phyloP scores from a whole-genome alignment of 2,888 invertebrate species.

The Metopia argyrocephala region DNA sequence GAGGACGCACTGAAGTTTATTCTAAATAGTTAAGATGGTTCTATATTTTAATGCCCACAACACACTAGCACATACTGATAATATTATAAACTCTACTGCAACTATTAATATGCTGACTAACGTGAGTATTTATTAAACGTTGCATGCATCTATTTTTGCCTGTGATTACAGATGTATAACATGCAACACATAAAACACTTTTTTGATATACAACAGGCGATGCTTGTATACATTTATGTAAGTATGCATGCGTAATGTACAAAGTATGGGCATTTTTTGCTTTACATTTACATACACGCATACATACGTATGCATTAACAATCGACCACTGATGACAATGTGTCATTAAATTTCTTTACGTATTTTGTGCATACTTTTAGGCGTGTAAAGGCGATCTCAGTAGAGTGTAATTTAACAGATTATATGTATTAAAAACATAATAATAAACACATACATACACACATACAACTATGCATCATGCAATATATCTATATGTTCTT shows the following conservation, averaged over 20 bases:
- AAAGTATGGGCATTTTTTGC: too few relatives aligned
- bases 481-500: slow-evolving; percentile 3
- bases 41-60: too few relatives aligned
- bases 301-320: not conserved
- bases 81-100: not conserved
- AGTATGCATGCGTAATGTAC: too few relatives aligned
- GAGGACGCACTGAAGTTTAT: too few relatives aligned
- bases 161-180: not conserved
- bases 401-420: slow-evolving; percentile 58
- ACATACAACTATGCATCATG: not conserved
- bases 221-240: too few relatives aligned
- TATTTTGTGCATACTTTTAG: slow-evolving; percentile 51
- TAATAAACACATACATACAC: slow-evolving; percentile 9
- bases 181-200: not conserved
- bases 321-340: slow-evolving; percentile 51
- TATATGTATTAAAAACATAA: slow-evolving; percentile 42
- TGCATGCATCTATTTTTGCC: not conserved
- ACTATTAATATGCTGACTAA: not conserved
- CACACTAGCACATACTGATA: not conserved
- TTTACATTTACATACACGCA: not conserved
- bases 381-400: slow-evolving; percentile 59
- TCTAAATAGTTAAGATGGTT: too few relatives aligned
- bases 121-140: not conserved
- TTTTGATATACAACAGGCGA: slow-evolving; percentile 19
- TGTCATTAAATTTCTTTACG: slow-evolving; percentile 58